Evolutionary conservation across 2,888 invertebrate species (phyloP), one percentile per base, ranked within the genome.

Genomic region (Drosophila atripex): DNA sequence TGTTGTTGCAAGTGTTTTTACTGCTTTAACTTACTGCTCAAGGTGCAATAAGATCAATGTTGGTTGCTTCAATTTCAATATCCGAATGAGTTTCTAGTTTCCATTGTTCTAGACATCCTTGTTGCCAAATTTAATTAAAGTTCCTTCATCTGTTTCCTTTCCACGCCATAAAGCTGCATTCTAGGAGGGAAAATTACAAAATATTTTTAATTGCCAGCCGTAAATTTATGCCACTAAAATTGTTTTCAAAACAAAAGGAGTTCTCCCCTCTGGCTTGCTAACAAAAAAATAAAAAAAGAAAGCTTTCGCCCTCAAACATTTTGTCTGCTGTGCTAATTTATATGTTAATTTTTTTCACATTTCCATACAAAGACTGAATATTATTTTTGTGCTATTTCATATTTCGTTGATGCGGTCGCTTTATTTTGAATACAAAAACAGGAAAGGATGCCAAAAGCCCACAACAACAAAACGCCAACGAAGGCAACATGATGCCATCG

Each of bases 331-430:
- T 68, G 70, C 73, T 77, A 77, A 77, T 77, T 77, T 77, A 77
- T 77, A 77, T 77, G 77, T 68, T 75, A 77, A 77, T 77, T 77
- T 77, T 68, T 75, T 72, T 56, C 73, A 60, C 58, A 72, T 72
- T 72, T 72, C 63, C 71, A 61, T 43, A 52, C 61, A 70, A 47
- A 71, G 55, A 61, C 35, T 54, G 55, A 71, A 55, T 70, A 71
- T 52, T 69, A 75, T 85, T 85, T 85, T 73, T 83, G 75, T 64
- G 73, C 77, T 66, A 77, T 80, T 83, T 82, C 65, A 61, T 69
- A 73, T 75, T 65, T 80, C 72, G 73, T 77, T 85, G 86, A 83
- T 80, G 84, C 69, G 80, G 77, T 77, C 73, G 86, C 86, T 83
- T 83, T 78, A 75, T 84, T 80, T 77, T 68, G 76, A 68, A 78